Evolutionary conservation across 2,797 vertebrate species (phyloP).

Genomic region (Sebastes oblongus): DNA sequence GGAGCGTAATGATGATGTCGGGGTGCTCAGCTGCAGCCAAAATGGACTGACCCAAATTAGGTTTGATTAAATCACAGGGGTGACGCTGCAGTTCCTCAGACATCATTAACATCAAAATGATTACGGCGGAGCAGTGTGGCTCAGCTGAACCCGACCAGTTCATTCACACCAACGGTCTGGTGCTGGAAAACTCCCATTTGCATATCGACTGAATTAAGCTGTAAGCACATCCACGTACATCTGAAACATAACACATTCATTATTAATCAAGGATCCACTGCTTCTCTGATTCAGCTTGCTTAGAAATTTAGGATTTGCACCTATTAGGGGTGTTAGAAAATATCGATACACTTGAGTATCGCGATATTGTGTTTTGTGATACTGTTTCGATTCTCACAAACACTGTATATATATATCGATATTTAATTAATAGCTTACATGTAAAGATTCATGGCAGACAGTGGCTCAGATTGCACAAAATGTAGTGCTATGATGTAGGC

Average conservation of each 20-base stretch:
- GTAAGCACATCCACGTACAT: slow-evolving; percentile 23
- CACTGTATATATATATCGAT: too few species aligned
- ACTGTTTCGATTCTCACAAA: too few species aligned
- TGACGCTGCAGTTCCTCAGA: slow-evolving; percentile 71
- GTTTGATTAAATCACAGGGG: slow-evolving; percentile 79
- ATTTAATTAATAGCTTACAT: too few species aligned
- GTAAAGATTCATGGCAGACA: too few species aligned
- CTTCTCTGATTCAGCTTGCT: slow-evolving; percentile 1
- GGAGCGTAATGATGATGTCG: slow-evolving; percentile 73
- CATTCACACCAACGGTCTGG: slow-evolving; percentile 25
- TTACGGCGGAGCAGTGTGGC: slow-evolving; percentile 62
- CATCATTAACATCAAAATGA: slow-evolving; percentile 77
- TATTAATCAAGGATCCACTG: neutral
- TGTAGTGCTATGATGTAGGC: too few species aligned
- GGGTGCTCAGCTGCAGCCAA: slow-evolving; percentile 75
- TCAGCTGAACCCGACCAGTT: slow-evolving; percentile 32
- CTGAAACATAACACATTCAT: neutral
- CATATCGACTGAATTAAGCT: slow-evolving; percentile 32
- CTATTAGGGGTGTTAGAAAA: too few species aligned
- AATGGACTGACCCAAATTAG: slow-evolving; percentile 78
- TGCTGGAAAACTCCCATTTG: slow-evolving; percentile 33
- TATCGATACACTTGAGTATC: too few species aligned
- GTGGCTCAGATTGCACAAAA: too few species aligned
- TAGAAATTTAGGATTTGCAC: neutral
- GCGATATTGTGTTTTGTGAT: too few species aligned